A percentile compares a stretch with the other conserved stretches of the same genome.
Conservation (phyloP, 2,888 invertebrate genomes). For the Trissolcus japonicus region DNA sequence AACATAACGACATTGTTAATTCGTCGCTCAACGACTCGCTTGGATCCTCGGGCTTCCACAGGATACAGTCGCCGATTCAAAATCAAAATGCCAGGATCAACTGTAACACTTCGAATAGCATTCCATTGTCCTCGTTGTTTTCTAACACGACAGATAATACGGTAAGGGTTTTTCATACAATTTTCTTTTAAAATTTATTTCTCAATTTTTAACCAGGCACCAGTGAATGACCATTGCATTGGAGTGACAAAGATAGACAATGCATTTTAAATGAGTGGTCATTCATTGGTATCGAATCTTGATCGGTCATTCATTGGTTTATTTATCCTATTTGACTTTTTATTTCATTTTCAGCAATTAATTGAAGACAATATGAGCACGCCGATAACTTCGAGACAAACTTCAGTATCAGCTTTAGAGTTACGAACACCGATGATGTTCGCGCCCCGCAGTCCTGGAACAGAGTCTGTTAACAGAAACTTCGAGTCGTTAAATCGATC, state of each 20-base stretch:
- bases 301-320: too few relatives aligned
- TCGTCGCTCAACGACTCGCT: constrained; percentile 64
- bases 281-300: too few relatives aligned
- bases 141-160: constrained; percentile 59
- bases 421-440: constrained; percentile 14
- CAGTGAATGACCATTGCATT: too few relatives aligned
- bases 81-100: constrained; percentile 35
- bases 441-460: constrained; percentile 7
- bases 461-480: constrained; percentile 54
- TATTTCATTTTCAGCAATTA: background rate
- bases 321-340: too few relatives aligned
- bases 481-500: constrained; percentile 62
- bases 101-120: constrained; percentile 58
- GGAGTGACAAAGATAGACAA: too few relatives aligned
- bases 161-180: too few relatives aligned
- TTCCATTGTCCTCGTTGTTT: constrained; percentile 68
- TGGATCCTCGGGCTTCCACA: constrained; percentile 69
- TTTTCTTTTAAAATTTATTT: too few relatives aligned
- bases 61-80: constrained; percentile 72
- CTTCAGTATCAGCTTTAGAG: constrained; percentile 2
- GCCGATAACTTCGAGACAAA: background rate
- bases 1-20: constrained; percentile 61
- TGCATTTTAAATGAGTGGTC: too few relatives aligned
- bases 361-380: constrained; percentile 6
- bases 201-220: too few relatives aligned